Percentiles rank a stretch among this genome's conserved stretches.
Evolutionary conservation across 2,888 invertebrate genomes (phyloP).

Genomic region (Mimumesa dahlbomi): DNA sequence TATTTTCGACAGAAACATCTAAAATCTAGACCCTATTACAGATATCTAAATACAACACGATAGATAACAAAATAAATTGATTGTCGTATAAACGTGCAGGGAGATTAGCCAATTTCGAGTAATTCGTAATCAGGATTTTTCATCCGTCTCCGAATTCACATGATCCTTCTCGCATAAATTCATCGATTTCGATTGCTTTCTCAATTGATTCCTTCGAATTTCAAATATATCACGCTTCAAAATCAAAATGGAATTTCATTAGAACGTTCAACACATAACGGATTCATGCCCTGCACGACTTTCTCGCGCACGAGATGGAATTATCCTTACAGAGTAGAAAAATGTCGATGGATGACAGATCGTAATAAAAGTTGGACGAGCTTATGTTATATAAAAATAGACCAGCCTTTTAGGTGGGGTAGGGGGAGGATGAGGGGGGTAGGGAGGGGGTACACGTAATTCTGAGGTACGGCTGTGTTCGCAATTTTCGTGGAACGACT

Average conservation of each 20-base stretch:
- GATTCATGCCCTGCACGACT: constrained; percentile 20
- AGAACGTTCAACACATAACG: too few relatives aligned
- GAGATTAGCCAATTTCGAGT: background rate
- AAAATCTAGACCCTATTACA: constrained; percentile 50
- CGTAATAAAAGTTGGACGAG: constrained; percentile 30
- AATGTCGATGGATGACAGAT: constrained; percentile 32
- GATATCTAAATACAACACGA: constrained; percentile 48
- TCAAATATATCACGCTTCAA: too few relatives aligned
- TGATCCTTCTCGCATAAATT: too few relatives aligned
- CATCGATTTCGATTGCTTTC: background rate
- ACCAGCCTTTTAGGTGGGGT: constrained; percentile 45
- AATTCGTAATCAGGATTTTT: too few relatives aligned
- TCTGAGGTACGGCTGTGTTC: constrained; percentile 21
- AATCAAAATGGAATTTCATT: too few relatives aligned
- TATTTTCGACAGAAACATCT: constrained; percentile 61
- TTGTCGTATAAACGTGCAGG: constrained; percentile 56
- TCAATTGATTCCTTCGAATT: too few relatives aligned
- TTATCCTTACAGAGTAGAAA: constrained; percentile 28
- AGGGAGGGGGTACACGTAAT: constrained; percentile 14
- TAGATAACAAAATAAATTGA: constrained; percentile 61
- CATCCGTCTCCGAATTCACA: too few relatives aligned
- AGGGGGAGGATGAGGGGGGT: too few relatives aligned
- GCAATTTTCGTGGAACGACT: constrained; percentile 7
- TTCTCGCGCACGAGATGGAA: constrained; percentile 4
- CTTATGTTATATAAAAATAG: constrained; percentile 67